Evolutionary conservation across 2,113 vertebrate genomes (phyloP).

Genomic region (Cacatua alba): DNA sequence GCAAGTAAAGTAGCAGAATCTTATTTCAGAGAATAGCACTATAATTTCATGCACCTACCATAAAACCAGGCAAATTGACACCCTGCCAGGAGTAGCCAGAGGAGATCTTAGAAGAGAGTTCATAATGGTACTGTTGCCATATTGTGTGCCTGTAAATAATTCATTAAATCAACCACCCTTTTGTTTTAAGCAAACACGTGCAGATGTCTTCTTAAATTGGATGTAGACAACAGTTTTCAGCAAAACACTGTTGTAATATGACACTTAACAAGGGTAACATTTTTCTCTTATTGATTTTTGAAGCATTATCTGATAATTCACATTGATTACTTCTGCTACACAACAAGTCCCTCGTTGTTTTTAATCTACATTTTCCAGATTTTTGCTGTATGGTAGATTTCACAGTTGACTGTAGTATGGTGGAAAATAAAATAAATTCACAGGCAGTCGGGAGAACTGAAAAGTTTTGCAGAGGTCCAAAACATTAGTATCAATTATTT

Average conservation of each 20-base stretch:
- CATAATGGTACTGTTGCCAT: constrained; percentile 77
- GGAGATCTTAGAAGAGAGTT: constrained; percentile 73
- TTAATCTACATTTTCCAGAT: constrained; percentile 2
- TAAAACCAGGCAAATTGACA: constrained; percentile 83
- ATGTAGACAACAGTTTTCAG: constrained; percentile 72
- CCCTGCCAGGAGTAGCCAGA: constrained; percentile 80
- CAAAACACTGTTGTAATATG: constrained; percentile 74
- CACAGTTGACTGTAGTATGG: neutral
- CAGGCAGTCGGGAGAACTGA: neutral
- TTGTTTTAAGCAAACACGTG: constrained; percentile 83
- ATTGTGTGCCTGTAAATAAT: constrained; percentile 82
- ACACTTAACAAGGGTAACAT: constrained; percentile 72
- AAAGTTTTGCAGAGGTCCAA: neutral
- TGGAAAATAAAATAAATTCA: constrained; percentile 37
- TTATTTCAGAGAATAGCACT: constrained; percentile 67
- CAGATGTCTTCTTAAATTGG: constrained; percentile 80
- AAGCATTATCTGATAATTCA: constrained; percentile 46
- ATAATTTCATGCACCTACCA: constrained; percentile 74
- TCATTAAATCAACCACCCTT: constrained; percentile 83
- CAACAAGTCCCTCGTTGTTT: constrained; percentile 40
- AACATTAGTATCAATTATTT: neutral
- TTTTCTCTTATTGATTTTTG: constrained; percentile 74
- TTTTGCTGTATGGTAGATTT: constrained; percentile 37
- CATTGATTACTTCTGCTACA: constrained; percentile 56
- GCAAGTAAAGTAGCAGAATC: constrained; percentile 41